These are phyloP conservation scores for Paramuricea clavata DNA, from an alignment of 92 coral and sea anemone species.

Conservation along the genomic window DNA sequence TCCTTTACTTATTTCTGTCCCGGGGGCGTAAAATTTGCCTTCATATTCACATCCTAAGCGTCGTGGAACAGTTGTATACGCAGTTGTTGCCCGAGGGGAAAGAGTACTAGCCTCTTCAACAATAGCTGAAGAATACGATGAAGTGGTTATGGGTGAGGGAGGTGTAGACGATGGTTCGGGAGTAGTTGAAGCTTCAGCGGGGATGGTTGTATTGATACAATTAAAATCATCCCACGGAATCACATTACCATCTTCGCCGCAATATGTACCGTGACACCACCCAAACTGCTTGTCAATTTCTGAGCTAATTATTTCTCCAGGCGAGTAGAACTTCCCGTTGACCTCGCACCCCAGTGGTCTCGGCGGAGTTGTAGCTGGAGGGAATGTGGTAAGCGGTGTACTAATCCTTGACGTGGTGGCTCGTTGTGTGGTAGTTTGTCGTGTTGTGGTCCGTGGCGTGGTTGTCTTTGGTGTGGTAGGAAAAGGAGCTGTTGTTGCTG, in stretches of 20 bases:
- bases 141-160: background rate
- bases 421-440: too few species aligned
- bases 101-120: background rate
- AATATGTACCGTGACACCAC: background rate
- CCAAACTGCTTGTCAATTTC: background rate
- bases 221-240: background rate
- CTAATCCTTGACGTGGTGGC: background rate
- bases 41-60: conserved; percentile 18
- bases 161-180: background rate
- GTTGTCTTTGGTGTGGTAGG: background rate
- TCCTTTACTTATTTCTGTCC: conserved; percentile 9
- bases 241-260: background rate
- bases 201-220: background rate
- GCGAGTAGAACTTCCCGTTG: background rate
- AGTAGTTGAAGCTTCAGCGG: background rate
- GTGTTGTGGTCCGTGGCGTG: too few species aligned
- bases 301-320: background rate
- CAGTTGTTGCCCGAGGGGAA: background rate
- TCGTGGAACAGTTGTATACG: background rate
- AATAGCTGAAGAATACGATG: too few species aligned
- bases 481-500: background rate
- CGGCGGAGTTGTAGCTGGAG: background rate
- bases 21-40: conserved; percentile 17
- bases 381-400: background rate
- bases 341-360: background rate